Conservation (phyloP, 30 jellyfish, hydroid and myxozoan genomes). For the Cassiopea andromeda region DNA sequence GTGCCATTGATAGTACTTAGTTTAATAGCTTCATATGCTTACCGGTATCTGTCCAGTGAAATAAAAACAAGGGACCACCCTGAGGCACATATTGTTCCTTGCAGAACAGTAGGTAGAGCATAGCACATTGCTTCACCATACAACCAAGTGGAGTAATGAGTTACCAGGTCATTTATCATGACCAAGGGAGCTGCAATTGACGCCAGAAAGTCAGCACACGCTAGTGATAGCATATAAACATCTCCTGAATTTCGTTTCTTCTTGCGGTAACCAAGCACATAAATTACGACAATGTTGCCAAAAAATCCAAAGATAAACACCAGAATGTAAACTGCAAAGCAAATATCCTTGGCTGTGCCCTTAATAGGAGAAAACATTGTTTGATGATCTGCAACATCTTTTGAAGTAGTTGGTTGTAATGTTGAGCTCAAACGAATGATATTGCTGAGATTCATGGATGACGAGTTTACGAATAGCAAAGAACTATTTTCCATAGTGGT, state of each 20-base stretch:
- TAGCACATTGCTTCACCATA: constrained; percentile 63
- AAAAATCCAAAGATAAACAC: constrained; percentile 42
- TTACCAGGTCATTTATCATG: constrained; percentile 34
- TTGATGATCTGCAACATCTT: neutral
- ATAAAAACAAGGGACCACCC: constrained; percentile 58
- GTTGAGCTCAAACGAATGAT: neutral
- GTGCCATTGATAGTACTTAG: neutral
- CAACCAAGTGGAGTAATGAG: constrained; percentile 33
- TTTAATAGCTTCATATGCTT: neutral
- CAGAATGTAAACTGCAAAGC: constrained; percentile 19
- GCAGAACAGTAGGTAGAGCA: constrained; percentile 43
- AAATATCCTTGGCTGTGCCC: constrained; percentile 16
- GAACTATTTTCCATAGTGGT: neutral
- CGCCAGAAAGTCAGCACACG: constrained; percentile 52
- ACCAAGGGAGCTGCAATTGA: constrained; percentile 40
- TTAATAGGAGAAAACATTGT: neutral
- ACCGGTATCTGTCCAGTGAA: constrained; percentile 69
- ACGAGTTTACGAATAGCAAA: neutral
- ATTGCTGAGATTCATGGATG: neutral
- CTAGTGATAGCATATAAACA: constrained; percentile 48
- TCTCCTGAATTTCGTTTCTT: constrained; percentile 57
- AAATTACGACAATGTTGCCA: constrained; percentile 65
- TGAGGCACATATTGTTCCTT: constrained; percentile 28
- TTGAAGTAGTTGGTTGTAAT: neutral
- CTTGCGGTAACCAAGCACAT: constrained; percentile 51